Conservation (phyloP, 2,888 invertebrate genomes). For the Sycophila texana region DNA sequence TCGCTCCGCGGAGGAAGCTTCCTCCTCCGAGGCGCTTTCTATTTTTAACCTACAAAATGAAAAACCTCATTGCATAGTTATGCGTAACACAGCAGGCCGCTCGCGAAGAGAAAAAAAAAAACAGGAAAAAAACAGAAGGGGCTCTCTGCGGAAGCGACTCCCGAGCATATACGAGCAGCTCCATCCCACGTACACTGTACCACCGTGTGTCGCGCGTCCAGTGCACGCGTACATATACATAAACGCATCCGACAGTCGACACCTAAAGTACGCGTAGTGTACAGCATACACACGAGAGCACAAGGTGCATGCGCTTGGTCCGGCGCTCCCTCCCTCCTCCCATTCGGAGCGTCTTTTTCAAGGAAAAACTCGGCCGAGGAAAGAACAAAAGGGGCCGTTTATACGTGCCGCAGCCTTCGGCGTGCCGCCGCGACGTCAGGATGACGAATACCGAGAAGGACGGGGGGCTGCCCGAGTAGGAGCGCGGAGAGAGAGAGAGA, state of each 20-base stretch:
- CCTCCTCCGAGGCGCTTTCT: background rate
- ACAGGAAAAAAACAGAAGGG: too few species aligned
- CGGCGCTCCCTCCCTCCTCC: background rate
- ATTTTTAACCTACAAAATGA: constrained; percentile 5
- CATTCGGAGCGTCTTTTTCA: constrained; percentile 34
- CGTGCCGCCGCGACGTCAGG: constrained; percentile 36
- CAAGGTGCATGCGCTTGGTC: background rate
- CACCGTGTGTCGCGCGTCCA: background rate
- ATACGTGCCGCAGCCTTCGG: constrained; percentile 40
- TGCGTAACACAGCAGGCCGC: background rate
- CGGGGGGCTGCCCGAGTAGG: constrained; percentile 10
- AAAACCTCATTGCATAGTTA: background rate
- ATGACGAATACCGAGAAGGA: constrained; percentile 53
- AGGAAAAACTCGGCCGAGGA: constrained; percentile 39
- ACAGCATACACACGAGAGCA: too few species aligned
- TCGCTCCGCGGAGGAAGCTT: background rate
- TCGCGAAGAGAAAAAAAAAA: too few species aligned
- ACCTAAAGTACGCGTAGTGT: too few species aligned
- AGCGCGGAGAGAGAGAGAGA: background rate
- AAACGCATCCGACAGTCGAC: too few species aligned
- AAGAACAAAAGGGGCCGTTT: constrained; percentile 54
- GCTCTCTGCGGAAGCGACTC: too few species aligned
- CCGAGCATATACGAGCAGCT: too few species aligned
- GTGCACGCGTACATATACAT: too few species aligned
- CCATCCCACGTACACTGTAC: constrained; percentile 3